These are phyloP conservation scores for Cotesia chilonis DNA, from an alignment of 1,140 invertebrate species.

Conservation along the genomic window DNA sequence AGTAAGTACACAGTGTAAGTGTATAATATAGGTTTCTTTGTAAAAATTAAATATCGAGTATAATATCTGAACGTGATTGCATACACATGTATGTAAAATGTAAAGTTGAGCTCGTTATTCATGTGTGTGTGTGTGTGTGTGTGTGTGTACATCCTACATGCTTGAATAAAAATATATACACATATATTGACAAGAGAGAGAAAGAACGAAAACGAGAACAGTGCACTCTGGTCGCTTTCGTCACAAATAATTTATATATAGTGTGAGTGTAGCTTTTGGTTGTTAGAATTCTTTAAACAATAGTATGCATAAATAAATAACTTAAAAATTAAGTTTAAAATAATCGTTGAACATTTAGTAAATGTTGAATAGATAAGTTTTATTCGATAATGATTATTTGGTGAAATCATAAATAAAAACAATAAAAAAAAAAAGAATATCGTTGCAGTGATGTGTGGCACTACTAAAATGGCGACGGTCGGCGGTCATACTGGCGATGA, in stretches of 20 bases:
- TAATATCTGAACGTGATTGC: background rate
- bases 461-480: slow-evolving; percentile 61
- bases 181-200: background rate
- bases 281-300: slow-evolving; percentile 1
- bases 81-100: too few relatives aligned
- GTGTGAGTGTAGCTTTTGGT: slow-evolving; percentile 18
- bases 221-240: slow-evolving; percentile 15
- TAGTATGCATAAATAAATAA: too few relatives aligned
- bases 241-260: slow-evolving; percentile 9
- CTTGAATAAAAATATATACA: background rate
- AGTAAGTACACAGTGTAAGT: too few relatives aligned
- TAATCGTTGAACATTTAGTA: background rate
- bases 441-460: slow-evolving; percentile 33
- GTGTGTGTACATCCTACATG: background rate
- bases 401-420: background rate
- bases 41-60: background rate
- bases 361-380: background rate
- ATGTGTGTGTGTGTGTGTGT: background rate
- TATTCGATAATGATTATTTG: background rate
- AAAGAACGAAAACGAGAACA: slow-evolving; percentile 17
- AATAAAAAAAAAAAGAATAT: slow-evolving; percentile 31
- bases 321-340: background rate
- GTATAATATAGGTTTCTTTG: background rate
- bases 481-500: slow-evolving; percentile 51
- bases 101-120: too few relatives aligned